phyloP scores from a whole-genome alignment of 2,797 vertebrate genomes.

The Pyrocephalus nanus region DNA sequence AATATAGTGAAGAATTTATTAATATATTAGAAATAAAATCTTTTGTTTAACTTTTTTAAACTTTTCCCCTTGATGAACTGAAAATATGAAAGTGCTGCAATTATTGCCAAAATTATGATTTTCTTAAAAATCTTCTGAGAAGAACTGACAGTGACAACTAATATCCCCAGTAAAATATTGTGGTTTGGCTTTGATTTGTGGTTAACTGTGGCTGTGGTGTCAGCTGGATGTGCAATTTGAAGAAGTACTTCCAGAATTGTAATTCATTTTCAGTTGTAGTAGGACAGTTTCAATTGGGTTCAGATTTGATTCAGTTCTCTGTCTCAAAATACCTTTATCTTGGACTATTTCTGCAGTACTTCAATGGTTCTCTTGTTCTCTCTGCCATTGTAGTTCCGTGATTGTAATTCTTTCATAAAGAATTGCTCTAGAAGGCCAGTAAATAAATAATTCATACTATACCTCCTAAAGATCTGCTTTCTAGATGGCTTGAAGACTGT shows the following conservation, averaged over 20 bases:
- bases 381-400: not conserved
- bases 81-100: not conserved
- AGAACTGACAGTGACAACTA: not conserved
- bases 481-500: not conserved
- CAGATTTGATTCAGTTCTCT: not conserved
- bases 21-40: not conserved
- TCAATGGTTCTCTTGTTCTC: not conserved
- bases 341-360: not conserved
- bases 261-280: not conserved
- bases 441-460: not conserved
- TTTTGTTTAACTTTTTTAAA: not conserved
- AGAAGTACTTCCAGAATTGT: slow-evolving; percentile 12
- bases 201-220: not conserved
- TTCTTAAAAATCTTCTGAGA: not conserved
- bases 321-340: not conserved
- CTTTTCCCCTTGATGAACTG: not conserved
- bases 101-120: not conserved
- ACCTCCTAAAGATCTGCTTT: not conserved
- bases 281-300: not conserved
- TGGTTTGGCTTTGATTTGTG: slow-evolving; percentile 44
- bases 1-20: not conserved
- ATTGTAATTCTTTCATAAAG: not conserved
- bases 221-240: slow-evolving; percentile 2
- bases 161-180: not conserved
- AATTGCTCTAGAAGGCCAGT: not conserved